A percentile compares a stretch with the other conserved stretches of the same genome.
Evolutionary conservation across 1,140 invertebrate genomes (phyloP).

Genomic region (Drosophila kanapiae): DNA sequence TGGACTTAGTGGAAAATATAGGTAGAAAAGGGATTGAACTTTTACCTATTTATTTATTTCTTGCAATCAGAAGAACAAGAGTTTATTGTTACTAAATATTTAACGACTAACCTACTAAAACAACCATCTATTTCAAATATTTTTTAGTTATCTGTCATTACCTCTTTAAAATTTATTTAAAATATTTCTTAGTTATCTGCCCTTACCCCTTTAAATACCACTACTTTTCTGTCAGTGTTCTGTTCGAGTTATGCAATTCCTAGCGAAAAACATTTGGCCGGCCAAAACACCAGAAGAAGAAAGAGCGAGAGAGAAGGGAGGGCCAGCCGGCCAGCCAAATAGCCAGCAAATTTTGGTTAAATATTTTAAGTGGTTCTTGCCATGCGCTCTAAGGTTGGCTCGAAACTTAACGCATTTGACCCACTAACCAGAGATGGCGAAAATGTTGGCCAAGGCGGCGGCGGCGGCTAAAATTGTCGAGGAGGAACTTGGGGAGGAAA

Average conservation of each 20-base stretch:
- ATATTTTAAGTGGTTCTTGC: conserved; percentile 81
- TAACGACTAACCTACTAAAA: neutral
- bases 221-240: conserved; percentile 10
- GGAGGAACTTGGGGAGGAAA: conserved; percentile 21
- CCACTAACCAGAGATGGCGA: conserved; percentile 54
- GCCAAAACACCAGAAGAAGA: conserved; percentile 26
- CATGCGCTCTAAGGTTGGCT: conserved; percentile 70
- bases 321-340: conserved; percentile 2
- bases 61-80: neutral
- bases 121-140: neutral
- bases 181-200: neutral
- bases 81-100: neutral
- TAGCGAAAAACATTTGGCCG: conserved; percentile 42
- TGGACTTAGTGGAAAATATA: neutral
- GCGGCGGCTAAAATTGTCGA: neutral
- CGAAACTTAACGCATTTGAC: conserved; percentile 78
- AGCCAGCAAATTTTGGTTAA: conserved; percentile 61
- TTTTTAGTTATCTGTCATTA: too few species aligned
- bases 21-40: too few species aligned
- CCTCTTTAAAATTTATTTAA: neutral
- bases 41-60: neutral
- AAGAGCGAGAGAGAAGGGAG: conserved; percentile 24
- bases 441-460: conserved; percentile 38
- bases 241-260: conserved; percentile 69
- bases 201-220: too few species aligned